Conservation (phyloP, 2,888 invertebrate species). For the Stenichneumon culpator region DNA sequence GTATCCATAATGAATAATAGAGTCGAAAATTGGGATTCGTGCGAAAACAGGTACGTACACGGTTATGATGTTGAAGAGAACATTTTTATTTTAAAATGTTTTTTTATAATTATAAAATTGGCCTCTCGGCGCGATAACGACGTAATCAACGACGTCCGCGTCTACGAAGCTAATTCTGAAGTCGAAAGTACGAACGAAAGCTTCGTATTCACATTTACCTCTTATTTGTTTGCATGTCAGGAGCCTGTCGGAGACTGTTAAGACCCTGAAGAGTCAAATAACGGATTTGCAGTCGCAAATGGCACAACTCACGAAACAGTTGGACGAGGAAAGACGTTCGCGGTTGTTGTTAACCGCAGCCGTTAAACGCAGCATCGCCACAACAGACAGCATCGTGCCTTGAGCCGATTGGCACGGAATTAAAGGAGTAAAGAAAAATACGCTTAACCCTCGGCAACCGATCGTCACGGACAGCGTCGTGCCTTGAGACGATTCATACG, state of each 20-base stretch:
- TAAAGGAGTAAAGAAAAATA: neutral
- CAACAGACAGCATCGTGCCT: conserved; percentile 77
- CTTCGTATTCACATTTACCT: conserved; percentile 78
- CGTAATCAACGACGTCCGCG: conserved; percentile 46
- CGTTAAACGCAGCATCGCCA: conserved; percentile 82
- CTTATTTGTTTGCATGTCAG: conserved; percentile 86
- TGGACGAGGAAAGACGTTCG: conserved; percentile 89
- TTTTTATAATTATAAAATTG: conserved; percentile 13
- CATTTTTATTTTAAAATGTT: neutral
- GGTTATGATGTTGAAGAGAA: conserved; percentile 34
- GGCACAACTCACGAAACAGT: conserved; percentile 87
- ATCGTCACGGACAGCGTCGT: conserved; percentile 74
- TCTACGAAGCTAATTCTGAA: conserved; percentile 72
- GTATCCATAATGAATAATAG: conserved; percentile 81
- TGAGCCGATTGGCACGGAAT: conserved; percentile 56
- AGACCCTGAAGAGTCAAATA: conserved; percentile 91
- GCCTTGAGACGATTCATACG: conserved; percentile 67
- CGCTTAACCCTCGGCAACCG: neutral
- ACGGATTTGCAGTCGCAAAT: conserved; percentile 89
- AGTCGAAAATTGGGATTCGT: conserved; percentile 81
- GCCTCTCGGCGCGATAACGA: conserved; percentile 42
- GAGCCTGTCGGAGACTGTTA: conserved; percentile 91
- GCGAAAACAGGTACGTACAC: conserved; percentile 81
- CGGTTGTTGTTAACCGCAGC: conserved; percentile 84
- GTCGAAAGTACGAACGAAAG: conserved; percentile 49